These are phyloP conservation scores for Gymnogyps californianus DNA, from an alignment of 2,113 vertebrate genomes.

Conservation along the genomic window DNA sequence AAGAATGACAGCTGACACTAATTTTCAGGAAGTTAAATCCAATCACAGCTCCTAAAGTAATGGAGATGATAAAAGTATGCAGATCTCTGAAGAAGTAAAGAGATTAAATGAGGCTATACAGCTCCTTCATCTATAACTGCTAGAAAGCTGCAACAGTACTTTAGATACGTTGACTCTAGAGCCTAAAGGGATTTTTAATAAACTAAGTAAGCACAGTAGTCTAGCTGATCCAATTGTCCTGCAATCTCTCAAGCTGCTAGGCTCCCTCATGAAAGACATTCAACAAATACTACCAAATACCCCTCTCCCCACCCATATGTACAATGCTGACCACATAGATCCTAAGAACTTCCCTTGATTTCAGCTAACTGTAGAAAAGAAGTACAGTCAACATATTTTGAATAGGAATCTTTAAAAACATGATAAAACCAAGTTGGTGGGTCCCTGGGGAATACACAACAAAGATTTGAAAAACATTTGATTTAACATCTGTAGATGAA, in stretches of 20 bases:
- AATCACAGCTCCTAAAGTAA: conserved; percentile 58
- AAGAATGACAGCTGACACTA: conserved; percentile 70
- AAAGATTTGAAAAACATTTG: conserved; percentile 27
- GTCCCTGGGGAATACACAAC: background rate
- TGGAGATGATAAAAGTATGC: conserved; percentile 35
- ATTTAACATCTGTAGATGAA: conserved; percentile 68
- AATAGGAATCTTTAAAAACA: background rate
- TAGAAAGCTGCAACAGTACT: conserved; percentile 11
- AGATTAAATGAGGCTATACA: conserved; percentile 36
- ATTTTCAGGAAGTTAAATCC: conserved; percentile 65
- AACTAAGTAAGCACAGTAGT: conserved; percentile 7
- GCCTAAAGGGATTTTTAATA: conserved; percentile 30
- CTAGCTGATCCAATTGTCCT: conserved; percentile 19
- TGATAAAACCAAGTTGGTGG: background rate
- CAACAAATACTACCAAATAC: background rate
- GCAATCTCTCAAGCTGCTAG: background rate
- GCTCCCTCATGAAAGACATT: conserved; percentile 20
- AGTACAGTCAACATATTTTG: background rate
- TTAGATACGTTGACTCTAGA: background rate
- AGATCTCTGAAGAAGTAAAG: conserved; percentile 56
- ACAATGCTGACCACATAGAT: background rate
- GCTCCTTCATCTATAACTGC: conserved; percentile 14
- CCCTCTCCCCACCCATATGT: background rate
- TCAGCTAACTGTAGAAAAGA: background rate
- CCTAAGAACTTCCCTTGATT: background rate